Evolutionary conservation across 37 sponge, comb jelly and placozoan species (phyloP).

Genomic region (Cliona cf. orientalis): DNA sequence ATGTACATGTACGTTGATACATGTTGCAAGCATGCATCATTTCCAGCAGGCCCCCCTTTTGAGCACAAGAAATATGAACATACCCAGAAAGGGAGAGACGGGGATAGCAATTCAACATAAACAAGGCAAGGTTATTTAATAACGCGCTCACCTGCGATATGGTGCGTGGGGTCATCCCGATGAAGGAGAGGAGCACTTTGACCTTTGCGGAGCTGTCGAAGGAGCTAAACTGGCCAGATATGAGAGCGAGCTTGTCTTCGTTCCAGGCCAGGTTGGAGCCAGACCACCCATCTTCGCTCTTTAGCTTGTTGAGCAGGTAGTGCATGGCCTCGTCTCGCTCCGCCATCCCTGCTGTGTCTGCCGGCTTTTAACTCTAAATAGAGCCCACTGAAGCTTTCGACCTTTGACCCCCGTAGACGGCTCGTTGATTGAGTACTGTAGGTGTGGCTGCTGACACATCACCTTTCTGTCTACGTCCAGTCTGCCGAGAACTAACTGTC

Average conservation of each 20-base stretch:
- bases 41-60: no score
- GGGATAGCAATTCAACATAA: neutral
- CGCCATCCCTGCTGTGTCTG: no score
- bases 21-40: neutral
- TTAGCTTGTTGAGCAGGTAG: conserved; percentile 63
- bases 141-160: conserved; percentile 28
- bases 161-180: conserved; percentile 61
- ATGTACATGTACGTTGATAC: neutral
- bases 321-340: conserved; percentile 68
- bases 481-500: no score
- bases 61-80: neutral
- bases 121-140: neutral
- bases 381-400: no score
- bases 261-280: conserved; percentile 68
- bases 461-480: no score
- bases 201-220: conserved; percentile 62
- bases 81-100: neutral
- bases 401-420: no score
- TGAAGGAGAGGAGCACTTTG: conserved; percentile 66
- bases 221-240: conserved; percentile 51
- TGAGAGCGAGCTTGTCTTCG: conserved; percentile 56
- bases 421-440: no score
- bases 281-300: conserved; percentile 73
- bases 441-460: no score
- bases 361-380: no score